Evolutionary conservation across 2,888 invertebrate species (phyloP).

Genomic region (Drosophila cracens): DNA sequence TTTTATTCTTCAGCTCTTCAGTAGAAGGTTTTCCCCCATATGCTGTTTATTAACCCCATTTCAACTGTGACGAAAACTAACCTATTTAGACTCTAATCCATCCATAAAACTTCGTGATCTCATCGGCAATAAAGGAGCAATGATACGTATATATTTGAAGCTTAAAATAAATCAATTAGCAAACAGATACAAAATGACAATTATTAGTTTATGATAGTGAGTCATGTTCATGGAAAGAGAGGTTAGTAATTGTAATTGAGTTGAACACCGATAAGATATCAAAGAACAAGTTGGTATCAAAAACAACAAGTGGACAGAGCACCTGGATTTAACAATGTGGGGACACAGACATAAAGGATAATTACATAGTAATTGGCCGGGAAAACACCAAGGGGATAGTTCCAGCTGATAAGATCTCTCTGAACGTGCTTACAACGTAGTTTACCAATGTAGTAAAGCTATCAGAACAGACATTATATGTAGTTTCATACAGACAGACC

Average conservation of each 20-base stretch:
- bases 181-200: neutral
- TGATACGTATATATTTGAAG: neutral
- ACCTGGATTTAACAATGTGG: neutral
- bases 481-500: neutral
- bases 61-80: neutral
- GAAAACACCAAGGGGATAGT: slow-evolving; percentile 7
- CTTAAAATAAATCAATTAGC: slow-evolving; percentile 9
- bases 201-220: slow-evolving; percentile 8
- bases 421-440: slow-evolving; percentile 31
- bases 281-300: slow-evolving; percentile 15
- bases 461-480: slow-evolving; percentile 22
- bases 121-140: neutral
- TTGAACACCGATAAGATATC: slow-evolving; percentile 34
- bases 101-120: neutral
- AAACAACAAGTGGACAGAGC: slow-evolving; percentile 1
- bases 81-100: neutral
- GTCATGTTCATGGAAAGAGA: slow-evolving; percentile 13
- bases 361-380: slow-evolving; percentile 11
- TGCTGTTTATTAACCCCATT: neutral
- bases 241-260: neutral
- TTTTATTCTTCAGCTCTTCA: neutral
- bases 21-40: neutral
- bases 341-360: neutral
- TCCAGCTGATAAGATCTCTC: slow-evolving; percentile 48
- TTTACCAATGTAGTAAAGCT: slow-evolving; percentile 32